phyloP scores from a whole-genome alignment of 2,888 invertebrate genomes.

The Rhynchonema sp. region DNA sequence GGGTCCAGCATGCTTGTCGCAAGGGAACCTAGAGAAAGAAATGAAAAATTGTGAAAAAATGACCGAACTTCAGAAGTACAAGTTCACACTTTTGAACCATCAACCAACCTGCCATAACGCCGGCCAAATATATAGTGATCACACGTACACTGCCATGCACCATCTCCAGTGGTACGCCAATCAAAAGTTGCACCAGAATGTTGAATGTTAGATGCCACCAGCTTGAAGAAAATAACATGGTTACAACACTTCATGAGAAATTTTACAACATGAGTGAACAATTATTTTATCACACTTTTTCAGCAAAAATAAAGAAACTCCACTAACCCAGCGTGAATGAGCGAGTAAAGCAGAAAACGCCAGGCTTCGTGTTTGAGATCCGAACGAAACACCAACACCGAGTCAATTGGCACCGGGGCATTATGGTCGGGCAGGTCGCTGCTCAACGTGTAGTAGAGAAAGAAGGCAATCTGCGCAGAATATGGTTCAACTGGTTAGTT shows the following conservation, averaged over 20 bases:
- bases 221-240: no score
- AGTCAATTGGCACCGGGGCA: slow-evolving; percentile 75
- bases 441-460: background rate
- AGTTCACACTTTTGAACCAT: slow-evolving; percentile 13
- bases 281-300: background rate
- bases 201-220: slow-evolving; percentile 56
- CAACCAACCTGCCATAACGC: slow-evolving; percentile 50
- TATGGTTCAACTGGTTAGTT: background rate
- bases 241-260: background rate
- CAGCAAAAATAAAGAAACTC: no score
- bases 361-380: slow-evolving; percentile 47
- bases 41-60: background rate
- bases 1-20: slow-evolving; percentile 39
- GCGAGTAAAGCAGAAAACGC: slow-evolving; percentile 82
- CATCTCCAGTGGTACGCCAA: slow-evolving; percentile 79
- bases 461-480: background rate
- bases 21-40: slow-evolving; percentile 37
- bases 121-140: slow-evolving; percentile 49
- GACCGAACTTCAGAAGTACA: background rate
- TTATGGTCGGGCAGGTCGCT: slow-evolving; percentile 50
- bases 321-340: slow-evolving; percentile 60
- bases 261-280: background rate
- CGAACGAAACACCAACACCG: slow-evolving; percentile 54
- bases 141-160: slow-evolving; percentile 56
- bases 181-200: slow-evolving; percentile 70